Evolutionary conservation across 2,888 invertebrate genomes (phyloP), one percentile per base, ranked within the genome.

Genomic region (Andrena dorsata): DNA sequence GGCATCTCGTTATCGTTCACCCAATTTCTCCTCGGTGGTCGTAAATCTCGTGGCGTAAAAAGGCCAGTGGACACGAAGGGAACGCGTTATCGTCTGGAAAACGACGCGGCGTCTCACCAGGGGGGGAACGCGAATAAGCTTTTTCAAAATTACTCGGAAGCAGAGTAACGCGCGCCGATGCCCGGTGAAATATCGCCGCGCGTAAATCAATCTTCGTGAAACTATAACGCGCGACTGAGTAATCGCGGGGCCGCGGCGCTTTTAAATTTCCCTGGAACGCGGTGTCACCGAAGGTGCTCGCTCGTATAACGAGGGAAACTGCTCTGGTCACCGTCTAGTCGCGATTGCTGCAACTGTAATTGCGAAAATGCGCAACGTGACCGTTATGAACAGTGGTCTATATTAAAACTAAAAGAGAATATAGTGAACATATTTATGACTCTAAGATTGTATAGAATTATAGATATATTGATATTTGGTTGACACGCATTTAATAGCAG

Each of bases 141-240:
- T 76, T 80, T 80, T 80, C 72, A 80, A 79, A 82, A 76, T 69
- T 75, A 68, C 68, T 70, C 73, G 51, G 51, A n/a, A 76, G 56
- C 61, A n/a, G 51, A 35, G 49, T 56, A 70, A 60, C 64, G 32
- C 61, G 53, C 60, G 28, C 56, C 72, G 51, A 61, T 23, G 32
- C n/a, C 10, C 41, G 53, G 28, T 82, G 75, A 85, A 82, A 82
- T 82, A 85, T 73, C 20, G 83, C 78, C 61, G 51, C 82, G 60
- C 82, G 79, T 82, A 82, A 85, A 85, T 85, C 85, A 84, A 85
- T 84, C 83, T 63, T 61, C 56, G 75, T 65, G 56, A 26, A 64
- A 60, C 72, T 72, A 58, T 81, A 78, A 85, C 78, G 69, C 58
- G 65, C 51, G 68, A 41, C 71, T 61, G 79, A 80, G 69, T 75